Conservation (phyloP, 2,113 vertebrate species). For the Eolophus roseicapilla region DNA sequence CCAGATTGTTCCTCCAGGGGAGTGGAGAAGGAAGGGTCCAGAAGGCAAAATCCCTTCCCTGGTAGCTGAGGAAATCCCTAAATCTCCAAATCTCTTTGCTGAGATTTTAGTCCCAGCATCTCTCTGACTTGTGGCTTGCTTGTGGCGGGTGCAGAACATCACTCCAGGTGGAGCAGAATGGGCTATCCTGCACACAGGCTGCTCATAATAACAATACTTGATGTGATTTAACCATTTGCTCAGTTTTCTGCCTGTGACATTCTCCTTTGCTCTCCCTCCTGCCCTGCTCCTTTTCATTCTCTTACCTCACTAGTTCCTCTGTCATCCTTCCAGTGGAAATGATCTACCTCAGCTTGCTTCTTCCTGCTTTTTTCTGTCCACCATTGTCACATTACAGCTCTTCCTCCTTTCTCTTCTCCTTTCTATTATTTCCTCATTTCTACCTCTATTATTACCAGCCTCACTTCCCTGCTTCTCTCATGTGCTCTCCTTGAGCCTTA, state of each 20-base stretch:
- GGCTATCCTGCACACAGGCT: rapidly evolving
- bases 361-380: neutral
- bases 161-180: neutral
- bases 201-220: neutral
- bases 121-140: neutral
- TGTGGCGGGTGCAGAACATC: neutral
- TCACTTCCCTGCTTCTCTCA: neutral
- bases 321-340: neutral
- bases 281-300: neutral
- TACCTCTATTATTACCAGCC: neutral
- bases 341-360: neutral
- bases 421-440: neutral
- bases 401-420: neutral
- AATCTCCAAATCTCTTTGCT: neutral
- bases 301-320: neutral
- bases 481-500: neutral
- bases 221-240: neutral
- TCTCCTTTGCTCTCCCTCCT: neutral
- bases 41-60: neutral
- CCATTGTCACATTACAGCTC: neutral
- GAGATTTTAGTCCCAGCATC: neutral
- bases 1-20: neutral
- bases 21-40: neutral
- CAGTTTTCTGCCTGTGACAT: neutral
- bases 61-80: neutral